A percentile compares a stretch with the other conserved stretches of the same genome.
phyloP scores from a whole-genome alignment of 1,140 invertebrate genomes.

The Mya arenaria region DNA sequence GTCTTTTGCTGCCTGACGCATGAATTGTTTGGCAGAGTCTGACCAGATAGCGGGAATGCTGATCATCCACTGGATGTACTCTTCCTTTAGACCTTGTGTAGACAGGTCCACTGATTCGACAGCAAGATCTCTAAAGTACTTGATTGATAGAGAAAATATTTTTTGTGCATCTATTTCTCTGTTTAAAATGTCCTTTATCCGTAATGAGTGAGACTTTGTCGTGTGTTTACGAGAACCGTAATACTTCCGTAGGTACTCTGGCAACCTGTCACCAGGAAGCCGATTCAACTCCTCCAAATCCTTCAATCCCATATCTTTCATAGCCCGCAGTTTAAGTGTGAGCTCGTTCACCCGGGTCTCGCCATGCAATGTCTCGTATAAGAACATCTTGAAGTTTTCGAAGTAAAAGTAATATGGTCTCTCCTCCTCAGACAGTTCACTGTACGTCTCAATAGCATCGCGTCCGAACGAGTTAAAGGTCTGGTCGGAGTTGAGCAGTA shows the following conservation, averaged over 20 bases:
- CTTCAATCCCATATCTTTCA: no score
- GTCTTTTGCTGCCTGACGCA: constrained; percentile 38
- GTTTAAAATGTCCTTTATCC: not conserved
- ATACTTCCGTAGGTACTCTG: no score
- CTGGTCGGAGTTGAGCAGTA: constrained; percentile 14
- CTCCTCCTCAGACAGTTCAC: constrained; percentile 6
- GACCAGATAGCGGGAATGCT: constrained; percentile 55
- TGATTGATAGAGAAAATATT: not conserved
- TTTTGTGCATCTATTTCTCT: not conserved
- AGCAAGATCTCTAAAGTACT: not conserved
- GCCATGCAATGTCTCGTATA: not conserved
- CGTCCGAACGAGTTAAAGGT: constrained; percentile 40
- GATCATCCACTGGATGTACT: constrained; percentile 40
- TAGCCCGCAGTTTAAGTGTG: no score
- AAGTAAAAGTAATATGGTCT: constrained; percentile 22
- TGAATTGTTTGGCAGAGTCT: constrained; percentile 44
- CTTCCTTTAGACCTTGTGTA: not conserved
- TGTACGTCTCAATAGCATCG: constrained; percentile 41
- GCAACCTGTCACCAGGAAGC: no score
- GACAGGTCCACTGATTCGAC: not conserved
- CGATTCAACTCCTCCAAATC: no score
- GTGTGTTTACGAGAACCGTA: no score
- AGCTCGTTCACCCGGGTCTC: not conserved
- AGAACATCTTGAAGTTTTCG: constrained; percentile 37
- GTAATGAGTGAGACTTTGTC: no score